Base-by-base conservation (phyloP, 2,113 vertebrate species). In the Sebastes schlegelii region DNA sequence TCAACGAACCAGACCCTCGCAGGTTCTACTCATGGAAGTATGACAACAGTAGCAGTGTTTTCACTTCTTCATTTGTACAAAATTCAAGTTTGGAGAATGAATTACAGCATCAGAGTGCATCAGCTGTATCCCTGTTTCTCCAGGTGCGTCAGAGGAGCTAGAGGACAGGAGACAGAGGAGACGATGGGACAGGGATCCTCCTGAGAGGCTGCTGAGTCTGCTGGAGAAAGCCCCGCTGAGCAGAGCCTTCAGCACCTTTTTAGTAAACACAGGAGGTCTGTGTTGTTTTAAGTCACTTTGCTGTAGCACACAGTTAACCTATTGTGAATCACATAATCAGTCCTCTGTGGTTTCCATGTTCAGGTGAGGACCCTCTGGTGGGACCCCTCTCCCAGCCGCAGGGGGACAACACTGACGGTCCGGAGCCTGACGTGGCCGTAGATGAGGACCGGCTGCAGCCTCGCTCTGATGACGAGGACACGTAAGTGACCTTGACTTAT, bases 401-500 rank as follows among this genome's bases (percentile, higher is more conserved):
- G 9, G 87, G 94, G 5, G 97, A 98, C 72, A 87, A 89, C 86
- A 90, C 94, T 0, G 98, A 99, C 3, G 96, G 97, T 46, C 93
- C 85, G 1, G 61, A 87, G 4, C 94, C 89, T 58, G 90, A 89
- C 11, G 88, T 86, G 46, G 5, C n/a, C 4, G 7, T 83, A 16
- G 97, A 98, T 68, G 88, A 93, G 62, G 94, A 95, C 78, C 95
- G 96, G 23, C 85, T 97, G 21, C 95, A 96, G 83, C 93, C 97
- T 23, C 92, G 96, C 83, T 96, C 96, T 58, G 97, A 98, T 67
- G 97, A 97, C 8, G 97, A 99, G 58, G 98, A 99, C 94, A 99
- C 97, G 97, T 99, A 93, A 67, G 97, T 95, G 69, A 60, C 62
- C 4, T 16, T n/a, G 23, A n/a, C 4, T 9, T 12, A 0, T 13